Evolutionary conservation across 2,888 invertebrate species (phyloP).

Genomic region (Platycnemis pennipes): DNA sequence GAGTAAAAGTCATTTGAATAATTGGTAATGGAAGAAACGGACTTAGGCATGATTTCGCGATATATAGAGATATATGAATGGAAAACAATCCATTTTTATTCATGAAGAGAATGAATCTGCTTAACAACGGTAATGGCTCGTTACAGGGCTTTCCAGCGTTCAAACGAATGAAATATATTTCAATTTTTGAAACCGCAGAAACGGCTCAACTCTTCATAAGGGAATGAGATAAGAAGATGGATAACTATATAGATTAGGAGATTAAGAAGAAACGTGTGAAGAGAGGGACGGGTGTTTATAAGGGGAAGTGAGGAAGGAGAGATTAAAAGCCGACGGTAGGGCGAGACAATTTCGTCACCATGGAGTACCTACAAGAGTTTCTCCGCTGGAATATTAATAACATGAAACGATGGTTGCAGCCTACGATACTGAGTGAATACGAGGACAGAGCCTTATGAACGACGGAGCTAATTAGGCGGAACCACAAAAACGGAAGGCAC

Average conservation of each 20-base stretch:
- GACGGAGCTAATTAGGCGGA: neutral
- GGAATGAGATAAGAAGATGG: neutral
- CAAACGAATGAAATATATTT: neutral
- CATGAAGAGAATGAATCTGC: too few relatives aligned
- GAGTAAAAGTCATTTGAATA: too few relatives aligned
- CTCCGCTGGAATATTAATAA: neutral
- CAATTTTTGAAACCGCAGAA: neutral
- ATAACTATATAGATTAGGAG: neutral
- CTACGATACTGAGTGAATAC: neutral
- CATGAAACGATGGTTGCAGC: neutral
- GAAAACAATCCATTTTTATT: too few relatives aligned
- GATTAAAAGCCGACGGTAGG: neutral
- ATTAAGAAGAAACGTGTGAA: neutral
- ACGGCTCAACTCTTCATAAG: neutral
- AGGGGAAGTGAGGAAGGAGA: neutral
- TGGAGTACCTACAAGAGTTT: neutral
- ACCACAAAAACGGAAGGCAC: neutral
- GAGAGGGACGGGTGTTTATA: neutral
- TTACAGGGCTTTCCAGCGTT: too few relatives aligned
- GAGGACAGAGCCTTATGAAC: neutral
- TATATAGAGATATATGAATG: too few relatives aligned
- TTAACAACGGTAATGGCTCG: too few relatives aligned
- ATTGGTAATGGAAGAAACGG: too few relatives aligned
- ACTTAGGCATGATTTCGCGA: too few relatives aligned
- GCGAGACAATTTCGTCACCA: neutral